Evolutionary conservation across 2,888 invertebrate species (phyloP), one percentile per base, ranked within the genome.

Genomic region (Brachypalpus laphriformis): DNA sequence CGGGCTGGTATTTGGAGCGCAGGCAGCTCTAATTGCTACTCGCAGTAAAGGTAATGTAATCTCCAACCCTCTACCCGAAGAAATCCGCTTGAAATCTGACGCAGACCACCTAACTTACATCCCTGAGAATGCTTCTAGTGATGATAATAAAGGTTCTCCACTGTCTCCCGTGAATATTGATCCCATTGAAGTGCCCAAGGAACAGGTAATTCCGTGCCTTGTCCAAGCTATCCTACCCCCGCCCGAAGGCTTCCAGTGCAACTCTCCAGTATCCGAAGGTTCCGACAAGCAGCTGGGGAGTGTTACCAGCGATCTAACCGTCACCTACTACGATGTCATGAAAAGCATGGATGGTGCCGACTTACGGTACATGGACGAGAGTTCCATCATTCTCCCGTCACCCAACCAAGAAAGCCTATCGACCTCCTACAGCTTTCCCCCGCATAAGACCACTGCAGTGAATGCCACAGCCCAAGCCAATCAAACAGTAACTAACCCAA

Each of bases 321-420:
- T 93, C 61, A 95, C 95, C 40, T 96, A 94, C 89, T 97, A 95
- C 89, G 97, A 97, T 90, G 93, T 96, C 82, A 93, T 97, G 80
- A 94, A 95, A 18, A 95, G 95, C 61, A 93, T 97, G 92, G 97
- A 97, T 90, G 96, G 96, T 82, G 96, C 96, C n/a, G 97, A 98
- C 91, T 92, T 98, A 68, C 94, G 96, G 56, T 98, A 94, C 91
- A 97, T 98, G 97, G 98, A 98, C 90, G 97, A 98, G 90, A 97
- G 97, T 91, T 97, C 97, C 28, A 94, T 97, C 49, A 95, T 95
- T 87, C 93, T 97, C 77, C 95, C 96, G 74, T 96, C 97, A 86
- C 96, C 97, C 14, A 94, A 94, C 76, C 95, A 95, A 89, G 97
- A 96, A 90, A 96, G 95, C 89, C 95, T 88, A 0, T 89, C 89